Percentiles rank a stretch among this genome's conserved stretches.
Evolutionary conservation across 35 echinoderm and acorn worm species (phyloP).

Genomic region (Patiria miniata): DNA sequence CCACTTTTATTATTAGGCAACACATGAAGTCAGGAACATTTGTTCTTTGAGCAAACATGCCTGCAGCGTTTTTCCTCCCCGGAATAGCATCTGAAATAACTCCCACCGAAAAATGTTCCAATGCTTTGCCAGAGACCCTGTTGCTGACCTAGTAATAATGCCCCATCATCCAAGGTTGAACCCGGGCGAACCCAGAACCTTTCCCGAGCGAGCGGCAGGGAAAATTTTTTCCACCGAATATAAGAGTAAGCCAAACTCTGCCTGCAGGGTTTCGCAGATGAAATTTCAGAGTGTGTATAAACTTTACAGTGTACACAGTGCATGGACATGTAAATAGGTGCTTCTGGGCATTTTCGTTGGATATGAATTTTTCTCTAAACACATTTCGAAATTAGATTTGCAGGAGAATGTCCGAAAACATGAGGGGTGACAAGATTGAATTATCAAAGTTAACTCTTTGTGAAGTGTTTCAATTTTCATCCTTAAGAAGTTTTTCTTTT

Average conservation of each 20-base stretch:
- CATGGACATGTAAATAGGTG: conserved; percentile 22
- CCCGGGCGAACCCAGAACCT: conserved; percentile 8
- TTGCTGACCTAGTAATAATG: conserved; percentile 29
- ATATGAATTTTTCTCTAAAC: conserved; percentile 23
- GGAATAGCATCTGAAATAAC: conserved; percentile 23
- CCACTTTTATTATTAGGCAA: conserved; percentile 14
- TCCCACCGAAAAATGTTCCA: background rate
- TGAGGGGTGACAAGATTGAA: background rate
- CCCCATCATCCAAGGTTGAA: conserved; percentile 28
- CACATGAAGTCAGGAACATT: conserved; percentile 29
- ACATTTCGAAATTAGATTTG: conserved; percentile 27
- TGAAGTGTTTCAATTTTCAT: conserved; percentile 14
- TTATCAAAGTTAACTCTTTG: conserved; percentile 26
- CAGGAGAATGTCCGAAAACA: conserved; percentile 23
- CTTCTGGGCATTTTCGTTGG: background rate
- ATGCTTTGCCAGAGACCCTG: background rate
- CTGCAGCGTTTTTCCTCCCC: background rate
- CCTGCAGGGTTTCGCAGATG: conserved; percentile 11
- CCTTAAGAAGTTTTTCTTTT: background rate
- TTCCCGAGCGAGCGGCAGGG: background rate
- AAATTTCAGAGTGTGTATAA: conserved; percentile 20
- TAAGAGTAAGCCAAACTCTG: conserved; percentile 21
- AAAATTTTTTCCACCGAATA: background rate
- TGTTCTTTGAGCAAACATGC: conserved; percentile 8
- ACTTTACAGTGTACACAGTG: conserved; percentile 25